A percentile compares a stretch with the other conserved stretches of the same genome.
Evolutionary conservation across 2,113 vertebrate genomes (phyloP).

Genomic region (Pelmatolapia mariae): DNA sequence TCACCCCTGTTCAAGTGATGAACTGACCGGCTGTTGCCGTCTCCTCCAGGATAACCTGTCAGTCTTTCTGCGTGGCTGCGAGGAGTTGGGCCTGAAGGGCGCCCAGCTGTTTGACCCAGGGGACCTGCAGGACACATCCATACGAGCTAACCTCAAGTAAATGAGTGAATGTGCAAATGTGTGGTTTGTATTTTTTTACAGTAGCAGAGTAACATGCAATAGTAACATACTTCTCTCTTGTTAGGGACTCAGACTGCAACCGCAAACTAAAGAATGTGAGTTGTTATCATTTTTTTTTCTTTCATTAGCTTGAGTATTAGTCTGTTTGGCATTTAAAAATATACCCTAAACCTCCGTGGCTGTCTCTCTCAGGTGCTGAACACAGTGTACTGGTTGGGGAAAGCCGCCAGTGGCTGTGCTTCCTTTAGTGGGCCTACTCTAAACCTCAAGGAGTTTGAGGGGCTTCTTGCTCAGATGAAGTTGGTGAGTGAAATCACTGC

Average conservation of each 20-base stretch:
- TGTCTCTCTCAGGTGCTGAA: slow-evolving; percentile 82
- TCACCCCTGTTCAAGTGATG: neutral
- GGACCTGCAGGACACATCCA: slow-evolving; percentile 92
- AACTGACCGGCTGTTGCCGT: slow-evolving; percentile 1
- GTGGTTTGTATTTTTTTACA: neutral
- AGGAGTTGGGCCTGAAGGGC: slow-evolving; percentile 91
- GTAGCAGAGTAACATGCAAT: neutral
- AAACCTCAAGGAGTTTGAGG: slow-evolving; percentile 95
- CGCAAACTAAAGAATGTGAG: slow-evolving; percentile 96
- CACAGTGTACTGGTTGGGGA: slow-evolving; percentile 97
- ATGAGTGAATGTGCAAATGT: neutral
- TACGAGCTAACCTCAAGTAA: slow-evolving; percentile 86
- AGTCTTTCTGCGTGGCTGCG: slow-evolving; percentile 93
- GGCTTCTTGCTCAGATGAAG: slow-evolving; percentile 89
- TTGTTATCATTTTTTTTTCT: neutral
- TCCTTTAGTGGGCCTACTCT: slow-evolving; percentile 84
- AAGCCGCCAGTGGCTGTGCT: slow-evolving; percentile 82
- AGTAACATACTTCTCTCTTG: neutral
- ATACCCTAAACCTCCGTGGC: neutral
- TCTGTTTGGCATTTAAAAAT: neutral
- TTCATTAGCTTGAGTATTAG: neutral
- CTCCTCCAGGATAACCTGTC: slow-evolving; percentile 88
- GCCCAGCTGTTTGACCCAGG: slow-evolving; percentile 96
- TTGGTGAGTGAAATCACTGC: slow-evolving; percentile 72
- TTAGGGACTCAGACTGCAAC: slow-evolving; percentile 82